A percentile compares a stretch with the other conserved stretches of the same genome.
phyloP scores from a whole-genome alignment of 2,797 vertebrate species.

The Typhlichthys subterraneus region DNA sequence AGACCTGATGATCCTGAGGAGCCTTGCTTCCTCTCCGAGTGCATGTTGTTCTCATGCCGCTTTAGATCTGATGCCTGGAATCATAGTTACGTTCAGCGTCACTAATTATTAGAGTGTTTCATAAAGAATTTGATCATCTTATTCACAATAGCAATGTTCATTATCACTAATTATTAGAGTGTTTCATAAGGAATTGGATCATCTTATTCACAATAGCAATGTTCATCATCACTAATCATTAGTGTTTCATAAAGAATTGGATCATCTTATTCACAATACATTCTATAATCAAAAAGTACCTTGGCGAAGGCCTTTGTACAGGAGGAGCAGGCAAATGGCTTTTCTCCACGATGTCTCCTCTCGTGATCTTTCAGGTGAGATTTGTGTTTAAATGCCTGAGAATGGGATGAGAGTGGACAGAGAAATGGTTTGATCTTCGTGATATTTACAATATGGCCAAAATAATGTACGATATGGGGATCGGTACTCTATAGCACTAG shows the following conservation, averaged over 20 bases:
- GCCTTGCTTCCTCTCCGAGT: slow-evolving; percentile 95
- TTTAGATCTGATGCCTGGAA: slow-evolving; percentile 89
- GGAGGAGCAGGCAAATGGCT: slow-evolving; percentile 91
- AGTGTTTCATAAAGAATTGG: no score
- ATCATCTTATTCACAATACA: neutral
- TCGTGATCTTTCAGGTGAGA: slow-evolving; percentile 95
- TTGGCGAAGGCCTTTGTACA: slow-evolving; percentile 95
- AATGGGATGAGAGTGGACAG: neutral
- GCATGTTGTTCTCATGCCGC: slow-evolving; percentile 99
- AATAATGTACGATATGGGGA: neutral
- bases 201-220: neutral
- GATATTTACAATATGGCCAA: neutral
- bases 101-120: no score
- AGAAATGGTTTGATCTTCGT: neutral
- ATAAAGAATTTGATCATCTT: no score
- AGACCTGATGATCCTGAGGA: slow-evolving; percentile 77
- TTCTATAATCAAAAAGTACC: slow-evolving; percentile 35
- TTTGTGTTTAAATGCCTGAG: slow-evolving; percentile 91
- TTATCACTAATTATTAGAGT: no score
- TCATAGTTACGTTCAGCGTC: slow-evolving; percentile 50
- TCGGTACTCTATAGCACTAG: neutral
- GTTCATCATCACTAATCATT: no score
- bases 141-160: no score
- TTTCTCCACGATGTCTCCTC: slow-evolving; percentile 90
- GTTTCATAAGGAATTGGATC: no score